A percentile compares a stretch with the other conserved stretches of the same genome.
phyloP scores from a whole-genome alignment of 1,140 invertebrate genomes.

The Asbolus verrucosus region DNA sequence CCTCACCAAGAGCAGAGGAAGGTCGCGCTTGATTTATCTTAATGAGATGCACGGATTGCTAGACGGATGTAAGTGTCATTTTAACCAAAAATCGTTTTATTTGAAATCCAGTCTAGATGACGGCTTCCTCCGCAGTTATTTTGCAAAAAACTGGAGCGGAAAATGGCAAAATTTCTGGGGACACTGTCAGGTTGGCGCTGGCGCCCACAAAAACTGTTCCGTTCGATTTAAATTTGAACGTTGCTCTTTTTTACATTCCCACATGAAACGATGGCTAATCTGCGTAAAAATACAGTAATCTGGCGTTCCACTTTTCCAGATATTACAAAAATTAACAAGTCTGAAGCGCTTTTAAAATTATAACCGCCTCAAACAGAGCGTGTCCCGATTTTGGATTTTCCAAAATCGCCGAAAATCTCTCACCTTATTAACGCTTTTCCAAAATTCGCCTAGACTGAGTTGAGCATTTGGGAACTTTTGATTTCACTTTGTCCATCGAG shows the following conservation, averaged over 20 bases:
- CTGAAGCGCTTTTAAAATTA: too few species aligned
- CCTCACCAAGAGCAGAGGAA: not conserved
- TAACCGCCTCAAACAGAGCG: too few species aligned
- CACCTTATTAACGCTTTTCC: not conserved
- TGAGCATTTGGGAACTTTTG: too few species aligned
- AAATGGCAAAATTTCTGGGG: too few species aligned
- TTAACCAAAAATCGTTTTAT: not conserved
- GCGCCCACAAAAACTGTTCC: not conserved
- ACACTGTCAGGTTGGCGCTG: not conserved
- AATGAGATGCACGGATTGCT: not conserved
- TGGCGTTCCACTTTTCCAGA: constrained; percentile 13
- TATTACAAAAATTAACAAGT: not conserved
- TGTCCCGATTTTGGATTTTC: too few species aligned
- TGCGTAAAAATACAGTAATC: constrained; percentile 36
- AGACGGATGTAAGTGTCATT: not conserved
- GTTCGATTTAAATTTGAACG: not conserved
- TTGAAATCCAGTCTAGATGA: not conserved
- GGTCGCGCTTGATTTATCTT: not conserved
- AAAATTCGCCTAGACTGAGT: too few species aligned
- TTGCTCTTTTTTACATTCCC: constrained; percentile 11
- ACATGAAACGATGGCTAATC: constrained; percentile 6
- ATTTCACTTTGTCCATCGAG: too few species aligned
- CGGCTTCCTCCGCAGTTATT: too few species aligned
- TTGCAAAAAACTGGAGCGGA: too few species aligned
- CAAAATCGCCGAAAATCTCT: too few species aligned